Evolutionary conservation across 1,140 invertebrate species (phyloP).

Genomic region (Apis cerana): DNA sequence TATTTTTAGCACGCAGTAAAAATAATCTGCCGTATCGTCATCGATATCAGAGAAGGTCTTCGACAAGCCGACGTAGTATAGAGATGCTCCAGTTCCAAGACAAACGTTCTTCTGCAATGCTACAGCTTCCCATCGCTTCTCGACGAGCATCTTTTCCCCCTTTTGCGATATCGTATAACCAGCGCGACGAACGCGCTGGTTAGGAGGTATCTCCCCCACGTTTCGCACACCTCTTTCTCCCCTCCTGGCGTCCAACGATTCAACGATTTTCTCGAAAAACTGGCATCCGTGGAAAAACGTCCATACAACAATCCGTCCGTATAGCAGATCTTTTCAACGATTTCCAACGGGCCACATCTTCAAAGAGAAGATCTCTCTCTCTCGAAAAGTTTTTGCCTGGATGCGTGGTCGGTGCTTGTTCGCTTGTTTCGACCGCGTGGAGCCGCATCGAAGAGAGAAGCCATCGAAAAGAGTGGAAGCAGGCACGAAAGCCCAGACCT

Average conservation of each 20-base stretch:
- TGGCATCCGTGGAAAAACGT: constrained; percentile 7
- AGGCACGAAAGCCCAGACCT: constrained; percentile 48
- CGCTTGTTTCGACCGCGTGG: constrained; percentile 36
- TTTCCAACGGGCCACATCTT: constrained; percentile 19
- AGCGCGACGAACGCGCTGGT: neutral
- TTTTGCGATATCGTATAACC: constrained; percentile 47
- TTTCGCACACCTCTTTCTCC: constrained; percentile 5
- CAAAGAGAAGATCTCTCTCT: neutral
- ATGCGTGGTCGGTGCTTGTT: constrained; percentile 15
- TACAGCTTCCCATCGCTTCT: constrained; percentile 42
- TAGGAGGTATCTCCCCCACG: constrained; percentile 27
- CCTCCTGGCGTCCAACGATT: neutral
- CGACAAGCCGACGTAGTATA: neutral
- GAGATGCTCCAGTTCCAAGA: constrained; percentile 33
- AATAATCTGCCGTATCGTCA: constrained; percentile 17
- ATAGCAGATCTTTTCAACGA: no score
- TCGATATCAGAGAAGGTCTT: constrained; percentile 8
- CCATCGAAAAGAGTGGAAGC: constrained; percentile 46
- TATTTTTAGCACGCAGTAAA: constrained; percentile 18
- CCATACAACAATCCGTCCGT: no score
- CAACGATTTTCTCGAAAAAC: constrained; percentile 38
- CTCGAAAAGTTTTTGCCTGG: constrained; percentile 44
- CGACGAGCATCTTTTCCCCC: constrained; percentile 37
- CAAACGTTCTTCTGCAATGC: constrained; percentile 32
- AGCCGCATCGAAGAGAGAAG: constrained; percentile 37